These are phyloP conservation scores for Distichodus sexfasciatus DNA, from an alignment of 2,797 vertebrate genomes.

Conservation along the genomic window DNA sequence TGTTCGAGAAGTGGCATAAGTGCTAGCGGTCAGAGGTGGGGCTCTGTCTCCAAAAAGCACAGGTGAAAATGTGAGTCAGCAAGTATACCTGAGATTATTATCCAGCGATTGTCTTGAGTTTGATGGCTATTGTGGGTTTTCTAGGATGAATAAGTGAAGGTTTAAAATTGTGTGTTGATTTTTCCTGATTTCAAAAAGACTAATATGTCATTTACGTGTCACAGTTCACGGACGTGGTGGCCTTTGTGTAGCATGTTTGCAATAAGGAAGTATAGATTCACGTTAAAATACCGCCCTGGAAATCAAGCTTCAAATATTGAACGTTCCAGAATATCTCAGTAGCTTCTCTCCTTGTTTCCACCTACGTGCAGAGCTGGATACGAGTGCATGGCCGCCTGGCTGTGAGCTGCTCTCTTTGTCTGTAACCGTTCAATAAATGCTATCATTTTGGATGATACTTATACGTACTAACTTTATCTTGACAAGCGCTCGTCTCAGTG, in stretches of 20 bases:
- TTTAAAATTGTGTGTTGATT: no score
- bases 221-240: background rate
- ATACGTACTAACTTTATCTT: no score
- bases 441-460: no score
- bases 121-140: no score
- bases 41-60: background rate
- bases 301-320: background rate
- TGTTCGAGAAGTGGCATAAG: slow-evolving; percentile 48
- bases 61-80: slow-evolving; percentile 1
- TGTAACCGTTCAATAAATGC: no score
- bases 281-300: background rate
- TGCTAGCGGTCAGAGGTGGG: background rate
- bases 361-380: slow-evolving; percentile 30
- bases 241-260: background rate
- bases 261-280: background rate
- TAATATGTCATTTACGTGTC: no score
- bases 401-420: slow-evolving; percentile 36
- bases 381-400: slow-evolving; percentile 11
- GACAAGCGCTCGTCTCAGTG: no score
- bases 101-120: background rate
- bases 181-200: no score
- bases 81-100: background rate
- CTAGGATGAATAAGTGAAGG: no score
- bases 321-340: slow-evolving; percentile 26
- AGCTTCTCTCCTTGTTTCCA: slow-evolving; percentile 14